Conservation (phyloP, 2,888 invertebrate species). For the Acrobasis consociella region DNA sequence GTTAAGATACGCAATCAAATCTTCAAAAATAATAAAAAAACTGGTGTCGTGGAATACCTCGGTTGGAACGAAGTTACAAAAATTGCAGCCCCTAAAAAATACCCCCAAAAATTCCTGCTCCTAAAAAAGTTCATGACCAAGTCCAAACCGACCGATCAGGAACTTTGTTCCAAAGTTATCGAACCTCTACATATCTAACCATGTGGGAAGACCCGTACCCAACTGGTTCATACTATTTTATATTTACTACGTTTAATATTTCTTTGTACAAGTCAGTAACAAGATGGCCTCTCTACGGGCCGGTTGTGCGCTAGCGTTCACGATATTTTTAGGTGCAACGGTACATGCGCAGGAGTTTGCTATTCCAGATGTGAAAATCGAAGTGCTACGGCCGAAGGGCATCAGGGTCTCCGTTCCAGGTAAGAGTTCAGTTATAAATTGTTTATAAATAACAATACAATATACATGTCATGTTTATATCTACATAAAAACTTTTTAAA, state of each 20-base stretch:
- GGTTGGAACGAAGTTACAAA: too few species aligned
- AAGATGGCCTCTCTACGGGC: constrained; percentile 6
- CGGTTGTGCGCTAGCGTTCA: not conserved
- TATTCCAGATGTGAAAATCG: constrained; percentile 63
- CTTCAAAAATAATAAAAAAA: too few species aligned
- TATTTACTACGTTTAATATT: too few species aligned
- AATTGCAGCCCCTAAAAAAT: too few species aligned
- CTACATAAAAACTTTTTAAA: too few species aligned
- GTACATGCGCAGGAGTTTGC: not conserved
- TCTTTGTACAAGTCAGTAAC: not conserved
- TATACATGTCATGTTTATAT: too few species aligned
- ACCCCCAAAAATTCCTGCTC: too few species aligned
- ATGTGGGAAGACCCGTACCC: constrained; percentile 4
- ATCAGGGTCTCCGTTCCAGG: constrained; percentile 83
- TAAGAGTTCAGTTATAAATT: constrained; percentile 41
- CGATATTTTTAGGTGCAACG: not conserved
- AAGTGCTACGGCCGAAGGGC: constrained; percentile 81
- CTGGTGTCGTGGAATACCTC: too few species aligned
- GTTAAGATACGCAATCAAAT: too few species aligned
- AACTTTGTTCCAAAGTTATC: not conserved
- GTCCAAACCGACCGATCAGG: too few species aligned
- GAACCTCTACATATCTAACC: not conserved
- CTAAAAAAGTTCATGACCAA: too few species aligned
- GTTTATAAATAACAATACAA: not conserved
- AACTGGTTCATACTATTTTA: not conserved